phyloP scores from a whole-genome alignment of 2,888 invertebrate genomes.

The Limnephilus rhombicus region DNA sequence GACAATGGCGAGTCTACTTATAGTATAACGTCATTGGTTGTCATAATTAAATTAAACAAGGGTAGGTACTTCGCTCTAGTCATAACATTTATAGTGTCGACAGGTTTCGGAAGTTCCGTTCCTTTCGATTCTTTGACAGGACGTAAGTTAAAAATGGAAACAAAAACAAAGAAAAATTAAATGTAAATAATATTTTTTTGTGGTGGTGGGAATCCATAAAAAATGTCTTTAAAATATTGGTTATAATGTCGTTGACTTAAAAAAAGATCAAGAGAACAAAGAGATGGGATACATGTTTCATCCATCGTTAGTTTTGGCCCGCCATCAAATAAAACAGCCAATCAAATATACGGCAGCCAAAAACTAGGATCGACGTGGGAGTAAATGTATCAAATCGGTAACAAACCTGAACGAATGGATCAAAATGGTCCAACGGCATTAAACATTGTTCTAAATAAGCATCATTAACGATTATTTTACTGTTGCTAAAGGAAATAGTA shows the following conservation, averaged over 20 bases:
- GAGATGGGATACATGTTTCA: background rate
- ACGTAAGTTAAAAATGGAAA: background rate
- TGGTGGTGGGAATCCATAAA: background rate
- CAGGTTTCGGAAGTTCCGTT: background rate
- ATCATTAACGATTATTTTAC: background rate
- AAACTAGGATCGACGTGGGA: slow-evolving; percentile 1
- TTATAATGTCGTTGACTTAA: background rate
- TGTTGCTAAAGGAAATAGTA: background rate
- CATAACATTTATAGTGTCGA: background rate
- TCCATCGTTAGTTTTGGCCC: background rate
- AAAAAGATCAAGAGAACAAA: background rate
- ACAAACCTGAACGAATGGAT: background rate
- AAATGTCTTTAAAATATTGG: background rate
- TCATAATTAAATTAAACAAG: background rate
- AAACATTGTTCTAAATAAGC: background rate
- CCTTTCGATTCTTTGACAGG: background rate
- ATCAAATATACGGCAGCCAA: background rate
- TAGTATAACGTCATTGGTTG: background rate
- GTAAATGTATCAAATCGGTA: background rate
- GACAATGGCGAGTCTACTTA: too few relatives aligned
- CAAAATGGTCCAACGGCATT: background rate
- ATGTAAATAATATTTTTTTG: background rate
- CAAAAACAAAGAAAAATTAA: background rate
- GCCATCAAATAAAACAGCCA: background rate
- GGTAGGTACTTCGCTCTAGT: background rate